Base-by-base conservation (phyloP, 1,140 invertebrate species). In the Drosophila setifemur region DNA sequence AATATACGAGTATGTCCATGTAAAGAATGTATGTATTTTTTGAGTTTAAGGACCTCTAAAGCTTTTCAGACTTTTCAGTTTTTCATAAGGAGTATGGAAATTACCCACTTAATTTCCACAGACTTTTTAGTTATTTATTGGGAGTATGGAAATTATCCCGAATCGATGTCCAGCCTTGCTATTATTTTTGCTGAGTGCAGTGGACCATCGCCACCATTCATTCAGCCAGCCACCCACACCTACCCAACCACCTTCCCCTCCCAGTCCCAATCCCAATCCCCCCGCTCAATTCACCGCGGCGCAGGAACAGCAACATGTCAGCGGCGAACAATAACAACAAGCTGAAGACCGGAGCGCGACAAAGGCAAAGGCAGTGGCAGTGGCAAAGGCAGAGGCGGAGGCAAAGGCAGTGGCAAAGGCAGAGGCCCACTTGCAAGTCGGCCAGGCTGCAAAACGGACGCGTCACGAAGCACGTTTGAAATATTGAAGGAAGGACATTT, bases 401-500 rank as follows among this genome's bases (percentile, higher is more conserved):
- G 50, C 58, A 16, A 35, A 47, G 31, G 26, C 57, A 39, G 28
- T 35, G 14, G 29, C 43, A 57, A 43, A 69, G 71, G 70, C 72
- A 74, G 57, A 75, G 66, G 81, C 60, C 81, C 81, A 79, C 67
- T 73, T 81, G 73, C 71, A 55, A 81, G 60, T 58, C 67, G 55
- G 55, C 82, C 81, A 74, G 73, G 48, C 76, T 75, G 73, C 71
- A 81, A 86, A 86, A 85, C 73, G 81, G 81, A 81, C 82, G 72
- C 81, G 76, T 82, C 81, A 86, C 82, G 82, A 81, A 81, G 72
- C 81, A 87, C 72, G 81, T 86, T 85, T 86, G 82, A 89, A 89
- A 89, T 89, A 89, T 89, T 89, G 87, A 89, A 89, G 81, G 86
- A 89, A 89, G 86, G 87, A 89, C 81, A 89, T 87, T 89, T 83